Conservation (phyloP, 2,888 invertebrate species). For the Perdita meconis region DNA sequence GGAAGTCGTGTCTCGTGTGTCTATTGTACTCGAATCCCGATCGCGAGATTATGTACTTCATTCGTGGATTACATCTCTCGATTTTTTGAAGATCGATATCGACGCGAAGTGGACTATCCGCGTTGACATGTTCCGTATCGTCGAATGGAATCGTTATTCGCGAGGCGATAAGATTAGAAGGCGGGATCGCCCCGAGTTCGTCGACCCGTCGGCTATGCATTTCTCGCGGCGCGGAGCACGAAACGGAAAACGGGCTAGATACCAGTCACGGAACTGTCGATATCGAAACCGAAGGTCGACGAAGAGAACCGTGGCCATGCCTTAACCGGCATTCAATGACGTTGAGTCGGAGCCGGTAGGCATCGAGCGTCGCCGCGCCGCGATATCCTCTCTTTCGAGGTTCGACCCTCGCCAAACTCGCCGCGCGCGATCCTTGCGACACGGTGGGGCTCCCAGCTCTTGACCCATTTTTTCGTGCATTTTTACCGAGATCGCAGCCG, state of each 20-base stretch:
- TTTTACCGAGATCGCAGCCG: neutral
- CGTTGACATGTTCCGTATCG: too few relatives aligned
- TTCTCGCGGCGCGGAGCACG: slow-evolving; percentile 8
- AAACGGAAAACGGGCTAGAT: slow-evolving; percentile 27
- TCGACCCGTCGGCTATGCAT: slow-evolving; percentile 46
- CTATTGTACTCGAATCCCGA: too few relatives aligned
- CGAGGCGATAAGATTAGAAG: neutral
- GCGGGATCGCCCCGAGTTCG: neutral
- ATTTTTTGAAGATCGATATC: too few relatives aligned
- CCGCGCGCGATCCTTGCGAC: neutral
- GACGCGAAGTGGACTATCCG: too few relatives aligned
- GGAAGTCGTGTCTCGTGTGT: slow-evolving; percentile 28
- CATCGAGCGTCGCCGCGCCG: slow-evolving; percentile 8
- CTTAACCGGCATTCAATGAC: slow-evolving; percentile 47
- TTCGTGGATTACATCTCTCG: too few relatives aligned
- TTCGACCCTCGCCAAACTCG: neutral
- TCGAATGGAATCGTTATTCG: too few relatives aligned
- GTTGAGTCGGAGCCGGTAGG: slow-evolving; percentile 4
- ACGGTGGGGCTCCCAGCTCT: slow-evolving; percentile 9
- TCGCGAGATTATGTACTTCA: too few relatives aligned
- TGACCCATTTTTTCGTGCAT: slow-evolving; percentile 32
- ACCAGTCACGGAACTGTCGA: slow-evolving; percentile 53
- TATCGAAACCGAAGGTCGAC: slow-evolving; percentile 52
- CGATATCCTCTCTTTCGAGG: slow-evolving; percentile 1
- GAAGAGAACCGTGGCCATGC: slow-evolving; percentile 28